A percentile compares a stretch with the other conserved stretches of the same genome.
Evolutionary conservation across 1,140 invertebrate species (phyloP).

Genomic region (Neuroterus valhalla): DNA sequence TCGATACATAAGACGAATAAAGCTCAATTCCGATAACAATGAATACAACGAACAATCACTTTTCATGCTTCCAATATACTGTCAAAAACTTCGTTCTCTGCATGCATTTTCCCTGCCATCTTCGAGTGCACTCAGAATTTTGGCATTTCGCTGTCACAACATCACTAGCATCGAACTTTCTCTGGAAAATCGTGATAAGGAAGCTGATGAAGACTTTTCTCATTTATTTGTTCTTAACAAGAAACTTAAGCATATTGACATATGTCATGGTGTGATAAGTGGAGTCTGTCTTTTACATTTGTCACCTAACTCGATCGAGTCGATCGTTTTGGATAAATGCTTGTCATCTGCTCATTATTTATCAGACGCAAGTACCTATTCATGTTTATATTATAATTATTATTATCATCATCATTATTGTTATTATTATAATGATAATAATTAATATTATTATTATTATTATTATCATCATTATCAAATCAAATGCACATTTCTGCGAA

Average conservation of each 20-base stretch:
- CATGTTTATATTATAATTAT: neutral
- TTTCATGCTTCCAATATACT: neutral
- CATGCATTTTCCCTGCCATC: constrained; percentile 4
- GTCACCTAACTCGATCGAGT: neutral
- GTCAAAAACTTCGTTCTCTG: neutral
- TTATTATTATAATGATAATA: neutral
- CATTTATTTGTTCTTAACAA: neutral
- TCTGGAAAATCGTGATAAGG: constrained; percentile 14
- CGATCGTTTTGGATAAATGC: constrained; percentile 17
- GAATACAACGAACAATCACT: constrained; percentile 11
- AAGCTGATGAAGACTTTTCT: constrained; percentile 7
- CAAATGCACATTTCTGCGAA: no score
- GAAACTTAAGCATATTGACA: constrained; percentile 4
- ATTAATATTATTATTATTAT: no score
- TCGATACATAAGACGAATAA: constrained; percentile 6
- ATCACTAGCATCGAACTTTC: constrained; percentile 4
- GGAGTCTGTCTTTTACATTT: constrained; percentile 2
- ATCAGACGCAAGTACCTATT: neutral
- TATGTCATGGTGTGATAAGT: neutral
- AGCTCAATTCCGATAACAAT: constrained; percentile 2
- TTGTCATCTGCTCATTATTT: constrained; percentile 11
- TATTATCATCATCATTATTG: neutral
- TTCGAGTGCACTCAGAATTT: constrained; percentile 4
- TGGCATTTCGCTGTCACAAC: constrained; percentile 17
- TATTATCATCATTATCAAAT: no score